These are phyloP conservation scores for Etheostoma nigrum DNA, from an alignment of 2,797 vertebrate genomes.

Conservation along the genomic window DNA sequence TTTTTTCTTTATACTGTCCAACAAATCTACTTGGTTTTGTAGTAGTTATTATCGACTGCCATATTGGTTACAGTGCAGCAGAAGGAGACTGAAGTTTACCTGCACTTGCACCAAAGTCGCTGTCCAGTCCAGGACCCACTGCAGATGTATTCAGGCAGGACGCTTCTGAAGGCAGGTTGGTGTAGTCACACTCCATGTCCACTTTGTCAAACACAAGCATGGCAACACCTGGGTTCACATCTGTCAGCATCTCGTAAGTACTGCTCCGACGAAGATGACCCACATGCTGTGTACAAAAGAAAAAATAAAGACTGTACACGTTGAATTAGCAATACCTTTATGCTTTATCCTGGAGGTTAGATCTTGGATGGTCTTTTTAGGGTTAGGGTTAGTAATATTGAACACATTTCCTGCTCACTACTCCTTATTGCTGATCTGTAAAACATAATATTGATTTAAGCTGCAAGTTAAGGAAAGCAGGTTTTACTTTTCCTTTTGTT, in stretches of 20 bases:
- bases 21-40: not conserved
- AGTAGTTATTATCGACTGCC: not conserved
- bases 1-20: too few relatives aligned
- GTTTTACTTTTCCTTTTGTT: not conserved
- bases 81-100: conserved; percentile 63
- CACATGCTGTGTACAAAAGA: conserved; percentile 43
- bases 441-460: not conserved
- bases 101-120: conserved; percentile 90
- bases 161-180: conserved; percentile 58
- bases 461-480: not conserved
- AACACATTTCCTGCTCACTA: not conserved
- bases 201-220: conserved; percentile 65
- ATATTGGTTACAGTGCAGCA: not conserved
- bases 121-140: conserved; percentile 87
- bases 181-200: conserved; percentile 75
- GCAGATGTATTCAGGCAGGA: conserved; percentile 71
- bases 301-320: not conserved
- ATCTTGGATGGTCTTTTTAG: not conserved
- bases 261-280: conserved; percentile 68
- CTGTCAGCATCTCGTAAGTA: conserved; percentile 62
- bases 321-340: not conserved
- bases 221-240: conserved; percentile 50
- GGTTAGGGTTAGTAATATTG: not conserved
- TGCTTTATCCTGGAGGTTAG: not conserved
- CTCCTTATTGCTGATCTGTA: not conserved